A percentile compares a stretch with the other conserved stretches of the same genome.
These are phyloP conservation scores for Drosophila quasianomalipes DNA, from an alignment of 2,888 invertebrate species.

Conservation along the genomic window DNA sequence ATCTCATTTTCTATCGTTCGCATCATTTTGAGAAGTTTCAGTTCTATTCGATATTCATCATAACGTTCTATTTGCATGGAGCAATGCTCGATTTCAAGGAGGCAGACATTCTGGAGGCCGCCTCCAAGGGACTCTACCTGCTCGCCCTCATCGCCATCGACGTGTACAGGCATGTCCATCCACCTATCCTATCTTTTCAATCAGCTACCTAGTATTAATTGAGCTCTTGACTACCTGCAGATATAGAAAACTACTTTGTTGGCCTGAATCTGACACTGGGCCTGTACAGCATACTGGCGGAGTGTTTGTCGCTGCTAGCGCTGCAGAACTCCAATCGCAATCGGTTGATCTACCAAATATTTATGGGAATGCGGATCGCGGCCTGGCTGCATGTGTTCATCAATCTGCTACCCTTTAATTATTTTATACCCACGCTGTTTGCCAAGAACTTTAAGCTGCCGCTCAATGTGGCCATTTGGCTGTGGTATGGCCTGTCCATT, in stretches of 20 bases:
- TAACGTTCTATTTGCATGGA: slow-evolving; percentile 84
- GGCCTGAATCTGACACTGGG: slow-evolving; percentile 84
- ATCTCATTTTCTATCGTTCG: slow-evolving; percentile 84
- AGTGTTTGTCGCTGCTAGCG: slow-evolving; percentile 81
- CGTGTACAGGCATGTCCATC: slow-evolving; percentile 77
- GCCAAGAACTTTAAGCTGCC: slow-evolving; percentile 84
- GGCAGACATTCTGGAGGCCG: slow-evolving; percentile 83
- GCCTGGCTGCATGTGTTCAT: slow-evolving; percentile 85
- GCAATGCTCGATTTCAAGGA: slow-evolving; percentile 84
- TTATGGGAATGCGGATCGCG: slow-evolving; percentile 83
- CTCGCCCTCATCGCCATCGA: slow-evolving; percentile 81
- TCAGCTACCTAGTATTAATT: background rate
- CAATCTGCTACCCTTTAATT: slow-evolving; percentile 84
- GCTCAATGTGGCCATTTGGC: slow-evolving; percentile 83
- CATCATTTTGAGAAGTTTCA: slow-evolving; percentile 85
- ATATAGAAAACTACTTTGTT: slow-evolving; percentile 85
- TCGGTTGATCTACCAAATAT: slow-evolving; percentile 83
- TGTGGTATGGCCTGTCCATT: slow-evolving; percentile 85
- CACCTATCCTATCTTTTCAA: background rate
- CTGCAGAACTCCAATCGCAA: slow-evolving; percentile 83
- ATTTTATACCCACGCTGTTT: slow-evolving; percentile 85
- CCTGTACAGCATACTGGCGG: slow-evolving; percentile 84
- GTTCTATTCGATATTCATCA: slow-evolving; percentile 84
- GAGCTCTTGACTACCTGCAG: slow-evolving; percentile 51
- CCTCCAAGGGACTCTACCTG: slow-evolving; percentile 83